phyloP scores from a whole-genome alignment of 1,140 invertebrate genomes.

The Drosophila prosaltans region DNA sequence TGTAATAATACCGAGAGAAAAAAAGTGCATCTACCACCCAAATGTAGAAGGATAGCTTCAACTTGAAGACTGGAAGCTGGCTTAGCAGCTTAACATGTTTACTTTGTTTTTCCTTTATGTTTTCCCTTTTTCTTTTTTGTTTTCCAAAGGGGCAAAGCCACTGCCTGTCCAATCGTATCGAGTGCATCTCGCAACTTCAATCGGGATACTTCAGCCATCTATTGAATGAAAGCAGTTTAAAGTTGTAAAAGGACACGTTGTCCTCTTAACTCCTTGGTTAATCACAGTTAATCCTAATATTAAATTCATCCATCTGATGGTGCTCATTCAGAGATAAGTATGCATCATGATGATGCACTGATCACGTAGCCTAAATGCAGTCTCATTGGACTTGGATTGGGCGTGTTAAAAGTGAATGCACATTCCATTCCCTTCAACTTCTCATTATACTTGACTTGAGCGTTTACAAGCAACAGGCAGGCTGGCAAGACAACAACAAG shows the following conservation, averaged over 20 bases:
- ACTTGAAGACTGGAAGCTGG: constrained; percentile 19
- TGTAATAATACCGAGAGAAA: background rate
- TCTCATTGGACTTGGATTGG: too few relatives aligned
- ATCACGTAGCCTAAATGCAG: background rate
- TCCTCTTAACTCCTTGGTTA: too few relatives aligned
- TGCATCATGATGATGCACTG: constrained; percentile 61
- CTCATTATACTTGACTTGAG: constrained; percentile 46
- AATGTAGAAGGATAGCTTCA: constrained; percentile 15
- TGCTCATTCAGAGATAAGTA: background rate
- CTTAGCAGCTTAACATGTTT: constrained; percentile 53
- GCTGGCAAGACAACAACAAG: constrained; percentile 38
- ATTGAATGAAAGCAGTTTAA: too few relatives aligned
- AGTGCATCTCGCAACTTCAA: constrained; percentile 8
- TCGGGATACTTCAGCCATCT: background rate
- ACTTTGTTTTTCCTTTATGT: background rate
- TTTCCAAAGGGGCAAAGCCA: background rate
- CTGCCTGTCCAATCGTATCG: constrained; percentile 44
- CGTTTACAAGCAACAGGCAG: constrained; percentile 60
- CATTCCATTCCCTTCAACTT: constrained; percentile 23
- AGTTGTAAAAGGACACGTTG: too few relatives aligned
- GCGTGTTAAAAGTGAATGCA: background rate
- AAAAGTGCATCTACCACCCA: constrained; percentile 4
- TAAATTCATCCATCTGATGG: too few relatives aligned
- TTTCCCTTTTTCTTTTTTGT: too few relatives aligned
- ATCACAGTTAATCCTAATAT: too few relatives aligned